Conservation (phyloP, 2,113 vertebrate genomes). For the Ceuthmochares aereus region DNA sequence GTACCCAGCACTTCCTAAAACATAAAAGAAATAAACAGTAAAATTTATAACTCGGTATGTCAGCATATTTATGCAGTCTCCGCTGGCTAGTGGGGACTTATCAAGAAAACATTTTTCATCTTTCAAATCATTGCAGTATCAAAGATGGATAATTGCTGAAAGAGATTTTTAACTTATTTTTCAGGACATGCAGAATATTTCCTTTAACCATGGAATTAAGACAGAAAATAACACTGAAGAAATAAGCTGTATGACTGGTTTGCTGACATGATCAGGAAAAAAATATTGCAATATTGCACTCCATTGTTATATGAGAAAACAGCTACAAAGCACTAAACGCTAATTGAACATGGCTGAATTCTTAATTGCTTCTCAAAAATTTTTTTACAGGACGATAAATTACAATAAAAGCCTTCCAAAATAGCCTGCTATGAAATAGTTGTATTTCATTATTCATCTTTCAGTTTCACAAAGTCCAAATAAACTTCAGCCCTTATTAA, state of each 20-base stretch:
- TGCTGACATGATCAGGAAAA: neutral
- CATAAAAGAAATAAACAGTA: neutral
- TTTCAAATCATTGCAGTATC: neutral
- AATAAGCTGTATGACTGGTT: neutral
- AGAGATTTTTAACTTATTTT: neutral
- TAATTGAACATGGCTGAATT: neutral
- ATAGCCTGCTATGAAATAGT: neutral
- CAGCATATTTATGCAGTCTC: neutral
- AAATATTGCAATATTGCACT: neutral
- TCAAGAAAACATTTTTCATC: neutral
- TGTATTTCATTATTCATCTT: neutral
- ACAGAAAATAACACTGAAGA: neutral
- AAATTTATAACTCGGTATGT: neutral
- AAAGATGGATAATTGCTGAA: neutral
- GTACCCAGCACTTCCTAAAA: neutral
- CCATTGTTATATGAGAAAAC: neutral
- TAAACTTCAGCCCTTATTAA: neutral
- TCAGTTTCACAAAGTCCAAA: neutral
- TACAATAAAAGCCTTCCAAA: neutral
- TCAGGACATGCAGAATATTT: neutral
- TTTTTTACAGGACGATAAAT: constrained; percentile 25
- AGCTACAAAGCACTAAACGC: neutral
- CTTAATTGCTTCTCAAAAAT: constrained; percentile 28
- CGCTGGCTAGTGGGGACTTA: neutral
- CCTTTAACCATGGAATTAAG: neutral